phyloP scores from a whole-genome alignment of 2,113 vertebrate species.

The Morone chrysops region DNA sequence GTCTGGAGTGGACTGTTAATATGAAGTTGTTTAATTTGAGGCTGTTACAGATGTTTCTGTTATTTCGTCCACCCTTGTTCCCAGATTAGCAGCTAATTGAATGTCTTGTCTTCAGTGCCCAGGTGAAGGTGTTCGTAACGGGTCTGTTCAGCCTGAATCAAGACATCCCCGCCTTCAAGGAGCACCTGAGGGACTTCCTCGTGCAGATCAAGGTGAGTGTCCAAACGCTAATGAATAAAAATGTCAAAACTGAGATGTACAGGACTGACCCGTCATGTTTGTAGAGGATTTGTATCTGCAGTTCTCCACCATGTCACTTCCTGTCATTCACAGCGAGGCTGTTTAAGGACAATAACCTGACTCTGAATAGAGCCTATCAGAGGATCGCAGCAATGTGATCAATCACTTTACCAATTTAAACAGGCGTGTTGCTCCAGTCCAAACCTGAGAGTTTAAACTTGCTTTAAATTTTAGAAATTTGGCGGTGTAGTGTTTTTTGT shows the following conservation, averaged over 20 bases:
- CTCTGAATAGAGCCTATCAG: no score
- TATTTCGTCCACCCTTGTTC: not conserved
- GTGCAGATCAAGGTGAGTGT: slow-evolving; percentile 94
- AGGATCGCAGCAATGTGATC: no score
- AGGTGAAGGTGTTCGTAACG: slow-evolving; percentile 97
- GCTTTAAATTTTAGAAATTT: no score
- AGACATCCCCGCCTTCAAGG: slow-evolving; percentile 97
- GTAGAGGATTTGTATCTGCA: not conserved
- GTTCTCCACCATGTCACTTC: not conserved
- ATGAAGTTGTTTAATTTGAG: not conserved
- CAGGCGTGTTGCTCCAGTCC: not conserved
- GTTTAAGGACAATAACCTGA: not conserved
- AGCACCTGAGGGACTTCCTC: slow-evolving; percentile 95
- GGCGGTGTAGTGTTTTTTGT: not conserved
- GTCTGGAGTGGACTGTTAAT: not conserved
- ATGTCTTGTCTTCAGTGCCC: slow-evolving; percentile 85
- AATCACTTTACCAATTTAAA: no score
- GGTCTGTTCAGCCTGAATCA: slow-evolving; percentile 98
- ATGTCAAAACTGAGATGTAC: no score
- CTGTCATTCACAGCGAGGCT: not conserved
- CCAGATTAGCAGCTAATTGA: not conserved
- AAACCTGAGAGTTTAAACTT: not conserved
- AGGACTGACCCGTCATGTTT: no score
- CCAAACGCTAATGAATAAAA: no score
- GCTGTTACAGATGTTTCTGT: not conserved